These are phyloP conservation scores for Solenodon paradoxus DNA, from an alignment of 2,113 vertebrate genomes.

Conservation along the genomic window DNA sequence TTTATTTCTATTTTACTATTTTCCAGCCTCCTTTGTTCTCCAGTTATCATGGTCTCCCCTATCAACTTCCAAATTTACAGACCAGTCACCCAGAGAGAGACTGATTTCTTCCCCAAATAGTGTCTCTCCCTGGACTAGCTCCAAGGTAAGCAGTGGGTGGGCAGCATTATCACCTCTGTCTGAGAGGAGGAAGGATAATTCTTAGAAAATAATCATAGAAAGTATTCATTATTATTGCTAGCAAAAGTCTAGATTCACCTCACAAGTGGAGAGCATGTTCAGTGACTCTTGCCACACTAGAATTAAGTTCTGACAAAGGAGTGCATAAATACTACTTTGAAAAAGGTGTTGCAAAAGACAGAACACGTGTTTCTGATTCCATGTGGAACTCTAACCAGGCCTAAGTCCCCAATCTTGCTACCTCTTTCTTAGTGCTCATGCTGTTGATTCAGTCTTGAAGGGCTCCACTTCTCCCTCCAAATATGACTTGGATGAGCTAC, in stretches of 20 bases:
- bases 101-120: background rate
- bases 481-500: background rate
- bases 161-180: background rate
- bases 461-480: background rate
- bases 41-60: background rate
- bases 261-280: background rate
- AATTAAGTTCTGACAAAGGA: background rate
- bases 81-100: background rate
- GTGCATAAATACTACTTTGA: background rate
- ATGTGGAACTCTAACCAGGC: background rate
- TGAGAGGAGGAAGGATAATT: too few species aligned
- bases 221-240: too few species aligned
- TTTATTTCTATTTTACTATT: background rate
- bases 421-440: background rate
- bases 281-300: background rate
- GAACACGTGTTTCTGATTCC: background rate
- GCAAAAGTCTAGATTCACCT: background rate
- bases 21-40: background rate
- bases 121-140: background rate
- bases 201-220: too few species aligned
- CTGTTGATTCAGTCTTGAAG: background rate
- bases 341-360: background rate
- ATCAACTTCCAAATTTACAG: background rate
- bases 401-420: background rate
- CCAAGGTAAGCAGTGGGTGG: fast-evolving